Evolutionary conservation across 2,888 invertebrate genomes (phyloP), one percentile per base, ranked within the genome.

Genomic region (Dryocosmus kuriphilus): DNA sequence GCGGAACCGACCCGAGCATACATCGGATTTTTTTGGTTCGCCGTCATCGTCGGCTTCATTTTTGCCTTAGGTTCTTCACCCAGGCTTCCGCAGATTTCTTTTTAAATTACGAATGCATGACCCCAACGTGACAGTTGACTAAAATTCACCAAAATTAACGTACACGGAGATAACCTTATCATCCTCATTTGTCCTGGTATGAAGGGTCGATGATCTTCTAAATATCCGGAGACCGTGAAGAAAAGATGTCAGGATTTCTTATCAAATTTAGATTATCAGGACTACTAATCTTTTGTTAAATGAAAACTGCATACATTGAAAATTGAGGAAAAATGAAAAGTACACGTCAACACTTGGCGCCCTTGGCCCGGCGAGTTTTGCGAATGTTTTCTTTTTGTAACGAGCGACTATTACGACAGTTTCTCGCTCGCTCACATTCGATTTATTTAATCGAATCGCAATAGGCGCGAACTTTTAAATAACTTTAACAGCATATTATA

Each of bases 1-100:
- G 99, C 99, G 82, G 98, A 96, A 75, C 94, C 89, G 65, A 96
- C 92, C 87, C 95, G 94, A 87, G 93, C 93, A 80, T 93, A 90
- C 81, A 92, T 85, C n/a, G 84, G 85, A 82, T 85, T 89, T 62
- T 88, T 85, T 65, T 87, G 85, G 78, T 82, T 83, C 9, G 30
- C 30, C 30, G 46, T 83, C 27, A 30, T 51, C 6, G 46, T 11
- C 51, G 51, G 51, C 71, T 71, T 71, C 71, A 51, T 71, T 32
- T 67, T 30, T 30, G 27, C 46, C 5, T 32, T 14, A 24, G 51
- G 46, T 30, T 51, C 27, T 14, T 4, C 11, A 71, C 11, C 16
- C 32, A n/a, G n/a, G 6, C 46, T 19, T n/a, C 14, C n/a, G 30
- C 6, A 71, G 4, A 51, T 30, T 51, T 51, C 30, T 46, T 16